Evolutionary conservation across 2,888 invertebrate species (phyloP).

Genomic region (Timema cristinae): DNA sequence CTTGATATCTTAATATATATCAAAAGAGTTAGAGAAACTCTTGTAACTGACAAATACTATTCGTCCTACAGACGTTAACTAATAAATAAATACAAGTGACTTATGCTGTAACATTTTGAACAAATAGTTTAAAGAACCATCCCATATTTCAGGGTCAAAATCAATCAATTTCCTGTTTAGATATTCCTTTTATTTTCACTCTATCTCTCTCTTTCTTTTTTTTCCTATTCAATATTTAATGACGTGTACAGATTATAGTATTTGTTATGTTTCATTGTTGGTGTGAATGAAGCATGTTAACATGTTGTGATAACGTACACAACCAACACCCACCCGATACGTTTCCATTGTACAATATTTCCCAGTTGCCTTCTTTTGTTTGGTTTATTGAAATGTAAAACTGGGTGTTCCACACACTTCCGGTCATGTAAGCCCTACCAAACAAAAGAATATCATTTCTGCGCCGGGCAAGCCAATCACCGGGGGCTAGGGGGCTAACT

Average conservation of each 20-base stretch:
- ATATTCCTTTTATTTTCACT: too few relatives aligned
- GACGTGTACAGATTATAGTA: constrained; percentile 3
- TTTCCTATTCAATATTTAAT: neutral
- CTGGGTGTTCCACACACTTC: constrained; percentile 6
- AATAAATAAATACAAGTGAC: too few relatives aligned
- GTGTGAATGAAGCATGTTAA: neutral
- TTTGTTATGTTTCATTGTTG: constrained; percentile 8
- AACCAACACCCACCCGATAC: constrained; percentile 13
- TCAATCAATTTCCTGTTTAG: too few relatives aligned
- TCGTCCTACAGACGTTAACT: too few relatives aligned
- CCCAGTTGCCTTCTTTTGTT: neutral
- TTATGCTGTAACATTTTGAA: too few relatives aligned
- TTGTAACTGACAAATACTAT: too few relatives aligned
- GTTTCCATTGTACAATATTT: neutral
- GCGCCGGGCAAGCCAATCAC: constrained; percentile 1
- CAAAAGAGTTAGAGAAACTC: too few relatives aligned
- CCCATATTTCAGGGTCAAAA: too few relatives aligned
- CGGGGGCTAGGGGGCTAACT: too few relatives aligned
- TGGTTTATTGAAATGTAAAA: constrained; percentile 14
- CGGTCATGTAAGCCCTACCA: neutral
- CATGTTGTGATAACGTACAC: neutral
- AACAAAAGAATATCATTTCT: constrained; percentile 13
- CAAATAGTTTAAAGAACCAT: too few relatives aligned
- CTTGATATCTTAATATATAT: too few relatives aligned
- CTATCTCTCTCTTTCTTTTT: too few relatives aligned